These are phyloP conservation scores for Nasonia giraulti DNA, from an alignment of 1,140 invertebrate species.

Conservation along the genomic window DNA sequence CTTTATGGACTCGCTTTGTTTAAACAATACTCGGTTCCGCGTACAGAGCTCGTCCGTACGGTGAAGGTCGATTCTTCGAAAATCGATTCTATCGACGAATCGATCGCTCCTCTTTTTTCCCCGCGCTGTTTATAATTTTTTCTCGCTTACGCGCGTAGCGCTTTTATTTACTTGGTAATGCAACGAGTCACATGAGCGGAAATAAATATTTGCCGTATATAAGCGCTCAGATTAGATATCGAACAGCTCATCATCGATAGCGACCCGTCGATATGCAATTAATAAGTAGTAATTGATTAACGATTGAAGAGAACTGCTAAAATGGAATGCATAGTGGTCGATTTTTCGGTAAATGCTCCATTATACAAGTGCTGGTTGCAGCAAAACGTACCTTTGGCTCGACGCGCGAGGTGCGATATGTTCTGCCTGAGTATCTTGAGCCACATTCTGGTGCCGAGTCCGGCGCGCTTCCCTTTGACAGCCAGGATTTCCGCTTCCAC, in stretches of 20 bases:
- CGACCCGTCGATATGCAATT: not conserved
- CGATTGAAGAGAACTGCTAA: not conserved
- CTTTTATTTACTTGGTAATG: not conserved
- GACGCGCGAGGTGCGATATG: slow-evolving; percentile 65
- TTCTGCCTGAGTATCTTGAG: slow-evolving; percentile 70
- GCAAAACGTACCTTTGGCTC: slow-evolving; percentile 64
- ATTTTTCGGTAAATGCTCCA: no score
- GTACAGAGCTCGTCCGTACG: not conserved
- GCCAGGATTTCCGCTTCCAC: slow-evolving; percentile 42
- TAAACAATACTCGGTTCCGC: not conserved
- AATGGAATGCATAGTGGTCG: no score
- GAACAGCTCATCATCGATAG: not conserved
- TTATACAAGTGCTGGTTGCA: no score
- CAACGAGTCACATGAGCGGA: not conserved
- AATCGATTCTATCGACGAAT: not conserved
- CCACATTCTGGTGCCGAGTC: slow-evolving; percentile 66
- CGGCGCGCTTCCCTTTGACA: slow-evolving; percentile 37
- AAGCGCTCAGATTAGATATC: not conserved
- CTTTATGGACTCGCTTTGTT: not conserved
- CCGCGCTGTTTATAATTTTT: not conserved
- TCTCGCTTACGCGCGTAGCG: not conserved
- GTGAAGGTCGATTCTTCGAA: not conserved
- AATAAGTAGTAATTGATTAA: not conserved
- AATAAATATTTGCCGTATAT: not conserved
- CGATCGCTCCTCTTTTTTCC: no score